Base-by-base conservation (phyloP, 2,888 invertebrate genomes). In the Drosophila atroscutellata region DNA sequence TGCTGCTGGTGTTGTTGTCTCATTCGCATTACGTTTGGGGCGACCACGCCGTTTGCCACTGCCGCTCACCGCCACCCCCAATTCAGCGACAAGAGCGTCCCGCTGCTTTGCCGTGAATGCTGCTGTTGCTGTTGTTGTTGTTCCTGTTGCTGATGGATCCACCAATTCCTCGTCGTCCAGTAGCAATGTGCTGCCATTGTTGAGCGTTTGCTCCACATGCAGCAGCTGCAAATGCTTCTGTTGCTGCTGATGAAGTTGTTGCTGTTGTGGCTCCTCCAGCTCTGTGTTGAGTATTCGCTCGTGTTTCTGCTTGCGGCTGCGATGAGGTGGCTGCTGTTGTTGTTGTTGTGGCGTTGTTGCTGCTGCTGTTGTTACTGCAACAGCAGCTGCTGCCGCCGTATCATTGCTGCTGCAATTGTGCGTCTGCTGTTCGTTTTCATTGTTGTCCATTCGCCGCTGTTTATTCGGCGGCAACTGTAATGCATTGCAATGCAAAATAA, bases 11-110 rank as follows among this genome's bases (percentile, higher is more conserved):
- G 45, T 42, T 9, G 47, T n/a, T 7, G 55, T 20, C 13, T 77
- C 81, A 34, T 37, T 65, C 20, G 82, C 70, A 62, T 68, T 72
- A 81, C 94, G 94, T 62, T 94, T 91, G 1, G 94, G 94, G 34
- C 94, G 86, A 5, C 94, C 94, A n/a, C 94, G 92, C 73, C 93
- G 82, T 52, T 86, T 88, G 20, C 51, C 81, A 0, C 78, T 82
- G 49, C 68, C 28, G 71, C 28, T 51, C 2, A 67, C 50, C 1
- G 76, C 28, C 24, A 32, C 2, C 7, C 55, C 55, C 26, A 55
- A 28, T 28, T n/a, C 36, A 37, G 55, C 18, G 34, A 51, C 15
- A 26, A 42, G 57, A 2, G 59, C 15, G 8, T 54, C 47, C 15
- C 37, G 55, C 13, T 55, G 26, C 37, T 37, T 47, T 15, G 45